These are phyloP conservation scores for Takifugu ocellatus DNA, from an alignment of 2,797 vertebrate genomes.

Conservation along the genomic window DNA sequence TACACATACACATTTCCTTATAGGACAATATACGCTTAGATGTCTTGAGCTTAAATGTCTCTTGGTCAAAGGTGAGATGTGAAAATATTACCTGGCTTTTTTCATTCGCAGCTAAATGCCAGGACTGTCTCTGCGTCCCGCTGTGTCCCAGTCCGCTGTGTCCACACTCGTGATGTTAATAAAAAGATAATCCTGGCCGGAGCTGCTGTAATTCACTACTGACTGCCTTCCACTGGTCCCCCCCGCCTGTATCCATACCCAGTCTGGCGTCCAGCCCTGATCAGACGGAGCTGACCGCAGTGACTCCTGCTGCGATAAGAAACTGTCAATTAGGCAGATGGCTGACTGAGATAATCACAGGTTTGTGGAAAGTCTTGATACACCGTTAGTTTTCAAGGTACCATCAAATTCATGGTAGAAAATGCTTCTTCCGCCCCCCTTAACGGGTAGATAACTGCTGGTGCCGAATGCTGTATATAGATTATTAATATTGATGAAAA, in stretches of 20 bases:
- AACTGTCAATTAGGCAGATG: neutral
- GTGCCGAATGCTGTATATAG: conserved; percentile 3
- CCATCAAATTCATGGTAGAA: neutral
- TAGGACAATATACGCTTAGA: neutral
- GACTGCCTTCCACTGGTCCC: neutral
- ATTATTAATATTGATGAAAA: conserved; percentile 14
- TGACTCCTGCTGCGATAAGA: neutral
- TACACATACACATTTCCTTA: neutral
- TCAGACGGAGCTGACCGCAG: neutral
- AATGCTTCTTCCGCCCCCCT: neutral
- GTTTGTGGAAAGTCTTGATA: too few species aligned
- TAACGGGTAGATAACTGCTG: neutral
- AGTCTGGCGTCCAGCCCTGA: neutral
- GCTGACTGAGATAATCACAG: neutral
- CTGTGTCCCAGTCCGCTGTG: neutral
- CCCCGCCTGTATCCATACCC: neutral
- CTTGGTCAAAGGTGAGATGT: neutral
- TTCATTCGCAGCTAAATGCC: neutral
- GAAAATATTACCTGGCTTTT: neutral
- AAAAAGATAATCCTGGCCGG: neutral
- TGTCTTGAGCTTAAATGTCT: neutral
- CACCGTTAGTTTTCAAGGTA: neutral
- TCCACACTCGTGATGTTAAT: neutral
- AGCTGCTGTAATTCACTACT: neutral
- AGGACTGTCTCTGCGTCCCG: neutral